phyloP scores from a whole-genome alignment of 2,888 invertebrate species.

The Coenonympha arcania region DNA sequence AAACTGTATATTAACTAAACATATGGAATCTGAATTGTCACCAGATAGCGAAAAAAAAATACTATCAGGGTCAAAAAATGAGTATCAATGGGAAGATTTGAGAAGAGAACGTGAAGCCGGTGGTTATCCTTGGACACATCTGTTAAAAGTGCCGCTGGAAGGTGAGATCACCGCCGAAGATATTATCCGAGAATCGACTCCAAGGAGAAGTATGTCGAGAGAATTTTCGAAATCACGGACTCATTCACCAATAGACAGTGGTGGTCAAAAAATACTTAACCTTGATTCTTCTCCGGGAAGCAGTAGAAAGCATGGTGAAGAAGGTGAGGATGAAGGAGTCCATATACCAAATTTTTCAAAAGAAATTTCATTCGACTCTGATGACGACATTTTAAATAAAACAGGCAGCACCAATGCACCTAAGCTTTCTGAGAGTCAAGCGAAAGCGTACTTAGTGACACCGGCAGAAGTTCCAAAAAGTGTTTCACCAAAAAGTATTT shows the following conservation, averaged over 20 bases:
- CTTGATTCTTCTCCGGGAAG: slow-evolving; percentile 70
- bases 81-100: slow-evolving; percentile 88
- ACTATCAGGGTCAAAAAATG: slow-evolving; percentile 82
- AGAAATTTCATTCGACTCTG: slow-evolving; percentile 63
- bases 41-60: slow-evolving; percentile 65
- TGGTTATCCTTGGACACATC: slow-evolving; percentile 86
- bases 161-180: slow-evolving; percentile 69
- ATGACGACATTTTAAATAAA: slow-evolving; percentile 57
- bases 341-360: slow-evolving; percentile 70
- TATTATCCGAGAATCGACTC: slow-evolving; percentile 63
- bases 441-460: slow-evolving; percentile 43
- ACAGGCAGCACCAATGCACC: slow-evolving; percentile 32
- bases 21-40: slow-evolving; percentile 73
- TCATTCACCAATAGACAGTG: slow-evolving; percentile 54
- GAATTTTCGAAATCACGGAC: slow-evolving; percentile 65
- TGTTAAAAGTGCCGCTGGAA: slow-evolving; percentile 77
- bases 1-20: slow-evolving; percentile 46
- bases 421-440: slow-evolving; percentile 53
- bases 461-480: slow-evolving; percentile 57
- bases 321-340: slow-evolving; percentile 62
- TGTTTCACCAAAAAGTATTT: slow-evolving; percentile 69
- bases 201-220: slow-evolving; percentile 66
- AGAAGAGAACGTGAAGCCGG: slow-evolving; percentile 80
- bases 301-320: slow-evolving; percentile 64
- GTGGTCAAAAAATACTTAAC: slow-evolving; percentile 59